Conservation (phyloP, 1,140 invertebrate species). For the Drosophila sproati region DNA sequence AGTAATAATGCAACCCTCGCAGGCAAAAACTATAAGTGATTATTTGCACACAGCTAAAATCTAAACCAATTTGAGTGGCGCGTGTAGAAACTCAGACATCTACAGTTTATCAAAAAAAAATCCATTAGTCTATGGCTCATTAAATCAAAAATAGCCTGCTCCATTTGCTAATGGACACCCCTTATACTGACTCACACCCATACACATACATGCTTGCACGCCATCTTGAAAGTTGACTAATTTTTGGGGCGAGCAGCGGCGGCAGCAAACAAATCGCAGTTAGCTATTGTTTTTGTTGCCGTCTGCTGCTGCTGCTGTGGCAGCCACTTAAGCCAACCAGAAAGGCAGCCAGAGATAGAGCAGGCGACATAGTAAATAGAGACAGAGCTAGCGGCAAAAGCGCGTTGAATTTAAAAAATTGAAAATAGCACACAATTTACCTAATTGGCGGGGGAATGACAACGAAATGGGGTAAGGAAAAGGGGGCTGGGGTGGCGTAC, state of each 20-base stretch:
- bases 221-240: slow-evolving; percentile 69
- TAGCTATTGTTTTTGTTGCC: slow-evolving; percentile 49
- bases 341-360: slow-evolving; percentile 38
- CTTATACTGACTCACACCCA: slow-evolving; percentile 5
- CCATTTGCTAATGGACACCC: slow-evolving; percentile 83
- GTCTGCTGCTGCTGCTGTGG: slow-evolving; percentile 32
- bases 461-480: not conserved
- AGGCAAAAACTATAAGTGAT: slow-evolving; percentile 27
- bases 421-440: slow-evolving; percentile 84
- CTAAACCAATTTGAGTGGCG: slow-evolving; percentile 40
- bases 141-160: slow-evolving; percentile 84
- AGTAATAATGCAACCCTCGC: slow-evolving; percentile 11
- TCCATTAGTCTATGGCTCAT: slow-evolving; percentile 83
- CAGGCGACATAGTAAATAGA: not conserved
- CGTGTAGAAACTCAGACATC: slow-evolving; percentile 51
- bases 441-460: slow-evolving; percentile 76
- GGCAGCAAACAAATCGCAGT: slow-evolving; percentile 58
- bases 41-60: slow-evolving; percentile 35
- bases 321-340: slow-evolving; percentile 65
- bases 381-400: slow-evolving; percentile 34
- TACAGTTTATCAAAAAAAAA: slow-evolving; percentile 46
- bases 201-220: slow-evolving; percentile 15
- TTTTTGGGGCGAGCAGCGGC: slow-evolving; percentile 46
- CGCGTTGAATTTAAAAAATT: slow-evolving; percentile 72
- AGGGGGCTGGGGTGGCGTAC: not conserved